These are phyloP conservation scores for Oligia strigilis DNA, from an alignment of 2,888 invertebrate genomes.

Conservation along the genomic window DNA sequence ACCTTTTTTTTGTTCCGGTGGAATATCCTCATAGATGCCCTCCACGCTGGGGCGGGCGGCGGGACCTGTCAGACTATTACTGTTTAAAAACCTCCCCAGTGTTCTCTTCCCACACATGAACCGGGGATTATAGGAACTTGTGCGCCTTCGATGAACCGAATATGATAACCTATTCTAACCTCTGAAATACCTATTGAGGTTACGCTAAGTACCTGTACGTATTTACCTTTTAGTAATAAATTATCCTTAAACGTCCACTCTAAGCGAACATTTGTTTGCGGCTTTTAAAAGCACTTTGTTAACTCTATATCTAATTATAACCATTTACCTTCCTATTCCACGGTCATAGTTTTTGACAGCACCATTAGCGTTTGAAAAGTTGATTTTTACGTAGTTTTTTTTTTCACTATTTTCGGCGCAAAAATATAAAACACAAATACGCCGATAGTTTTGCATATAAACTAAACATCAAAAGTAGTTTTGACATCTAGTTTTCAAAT, in stretches of 20 bases:
- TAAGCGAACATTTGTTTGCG: background rate
- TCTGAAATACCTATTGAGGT: background rate
- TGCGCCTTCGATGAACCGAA: background rate
- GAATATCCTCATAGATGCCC: background rate
- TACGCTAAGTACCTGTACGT: background rate
- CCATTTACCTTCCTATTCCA: constrained; percentile 27
- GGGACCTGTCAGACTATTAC: background rate
- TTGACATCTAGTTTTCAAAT: constrained; percentile 63
- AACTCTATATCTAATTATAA: constrained; percentile 40
- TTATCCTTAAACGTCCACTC: background rate
- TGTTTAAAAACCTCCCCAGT: background rate
- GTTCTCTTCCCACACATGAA: background rate
- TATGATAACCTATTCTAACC: background rate
- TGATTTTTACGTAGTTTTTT: background rate
- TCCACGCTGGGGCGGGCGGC: background rate
- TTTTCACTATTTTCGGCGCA: background rate
- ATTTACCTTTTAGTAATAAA: background rate
- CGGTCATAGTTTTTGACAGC: constrained; percentile 22
- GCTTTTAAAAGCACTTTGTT: constrained; percentile 8
- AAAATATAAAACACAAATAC: constrained; percentile 9
- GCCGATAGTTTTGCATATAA: constrained; percentile 28
- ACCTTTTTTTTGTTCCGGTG: background rate
- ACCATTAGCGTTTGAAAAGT: constrained; percentile 33
- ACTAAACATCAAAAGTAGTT: constrained; percentile 51
- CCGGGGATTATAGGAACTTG: background rate